Conservation (phyloP, 2,888 invertebrate species). For the Acleris literana region DNA sequence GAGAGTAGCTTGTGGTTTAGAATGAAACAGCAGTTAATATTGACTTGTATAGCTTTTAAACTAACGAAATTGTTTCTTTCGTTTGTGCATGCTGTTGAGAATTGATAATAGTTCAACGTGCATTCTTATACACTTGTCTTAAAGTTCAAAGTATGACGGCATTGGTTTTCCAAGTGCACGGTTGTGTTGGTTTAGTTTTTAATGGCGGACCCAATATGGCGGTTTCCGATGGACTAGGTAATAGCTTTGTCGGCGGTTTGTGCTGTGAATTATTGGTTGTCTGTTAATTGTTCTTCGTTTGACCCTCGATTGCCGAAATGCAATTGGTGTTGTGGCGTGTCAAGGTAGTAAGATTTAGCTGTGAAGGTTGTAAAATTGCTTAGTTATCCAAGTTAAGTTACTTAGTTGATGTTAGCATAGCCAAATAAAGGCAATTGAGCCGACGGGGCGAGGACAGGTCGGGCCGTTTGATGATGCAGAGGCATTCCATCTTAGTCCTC, state of each 20-base stretch:
- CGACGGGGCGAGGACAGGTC: too few species aligned
- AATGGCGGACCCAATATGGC: constrained; percentile 27
- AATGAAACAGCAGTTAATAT: too few species aligned
- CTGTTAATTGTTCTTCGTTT: constrained; percentile 31
- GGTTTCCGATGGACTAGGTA: constrained; percentile 25
- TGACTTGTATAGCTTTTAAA: too few species aligned
- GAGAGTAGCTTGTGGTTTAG: too few species aligned
- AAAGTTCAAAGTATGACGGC: constrained; percentile 11
- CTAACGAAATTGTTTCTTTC: too few species aligned
- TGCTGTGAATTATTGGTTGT: constrained; percentile 21
- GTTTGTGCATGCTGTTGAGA: constrained; percentile 1
- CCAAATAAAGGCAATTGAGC: too few species aligned
- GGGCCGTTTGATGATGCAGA: too few species aligned
- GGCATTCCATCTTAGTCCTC: too few species aligned
- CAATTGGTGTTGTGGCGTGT: constrained; percentile 12
- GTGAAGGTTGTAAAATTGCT: too few species aligned
- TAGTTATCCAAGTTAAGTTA: too few species aligned
- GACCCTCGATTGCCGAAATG: constrained; percentile 7
- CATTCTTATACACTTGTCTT: neutral
- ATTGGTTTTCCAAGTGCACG: neutral
- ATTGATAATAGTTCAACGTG: neutral
- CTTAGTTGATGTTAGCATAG: too few species aligned
- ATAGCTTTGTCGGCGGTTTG: constrained; percentile 33
- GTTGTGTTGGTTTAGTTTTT: constrained; percentile 25
- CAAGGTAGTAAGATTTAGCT: constrained; percentile 11